These are phyloP conservation scores for Hystrix brachyura DNA, from an alignment of 2,113 vertebrate species.

Conservation along the genomic window DNA sequence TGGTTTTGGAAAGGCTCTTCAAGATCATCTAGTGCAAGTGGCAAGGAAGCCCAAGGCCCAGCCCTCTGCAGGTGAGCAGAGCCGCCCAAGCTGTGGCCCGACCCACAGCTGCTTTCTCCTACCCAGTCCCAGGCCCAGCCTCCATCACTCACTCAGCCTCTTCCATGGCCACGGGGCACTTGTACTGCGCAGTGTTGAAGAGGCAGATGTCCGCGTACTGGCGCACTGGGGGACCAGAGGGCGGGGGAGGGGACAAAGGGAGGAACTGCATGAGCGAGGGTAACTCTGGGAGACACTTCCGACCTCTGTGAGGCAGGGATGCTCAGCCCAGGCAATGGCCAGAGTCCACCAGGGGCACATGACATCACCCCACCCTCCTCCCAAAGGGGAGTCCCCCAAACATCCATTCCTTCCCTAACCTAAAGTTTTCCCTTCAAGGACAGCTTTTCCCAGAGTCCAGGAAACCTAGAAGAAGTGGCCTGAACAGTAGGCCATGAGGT, in stretches of 20 bases:
- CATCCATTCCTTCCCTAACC: neutral
- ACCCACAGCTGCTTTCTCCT: neutral
- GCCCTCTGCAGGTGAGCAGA: neutral
- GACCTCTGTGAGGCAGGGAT: neutral
- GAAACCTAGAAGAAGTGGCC: neutral
- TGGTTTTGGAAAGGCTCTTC: neutral
- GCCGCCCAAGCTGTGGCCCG: neutral
- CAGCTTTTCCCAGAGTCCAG: neutral
- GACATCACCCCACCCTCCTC: neutral
- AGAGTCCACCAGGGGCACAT: neutral
- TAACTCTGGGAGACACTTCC: neutral
- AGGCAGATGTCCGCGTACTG: conserved; percentile 98
- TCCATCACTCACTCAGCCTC: conserved; percentile 94
- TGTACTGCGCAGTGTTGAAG: conserved; percentile 99
- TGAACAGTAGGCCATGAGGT: neutral
- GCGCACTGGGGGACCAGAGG: conserved; percentile 89
- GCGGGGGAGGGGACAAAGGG: neutral
- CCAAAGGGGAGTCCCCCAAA: neutral
- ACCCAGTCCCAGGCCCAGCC: neutral
- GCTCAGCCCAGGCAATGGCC: neutral
- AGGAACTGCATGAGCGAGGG: neutral
- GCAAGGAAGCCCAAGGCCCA: neutral
- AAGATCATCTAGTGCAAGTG: neutral
- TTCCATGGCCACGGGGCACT: conserved; percentile 96
- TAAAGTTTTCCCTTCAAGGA: neutral